These are phyloP conservation scores for Argyrosomus japonicus DNA, from an alignment of 2,113 vertebrate genomes.

Conservation along the genomic window DNA sequence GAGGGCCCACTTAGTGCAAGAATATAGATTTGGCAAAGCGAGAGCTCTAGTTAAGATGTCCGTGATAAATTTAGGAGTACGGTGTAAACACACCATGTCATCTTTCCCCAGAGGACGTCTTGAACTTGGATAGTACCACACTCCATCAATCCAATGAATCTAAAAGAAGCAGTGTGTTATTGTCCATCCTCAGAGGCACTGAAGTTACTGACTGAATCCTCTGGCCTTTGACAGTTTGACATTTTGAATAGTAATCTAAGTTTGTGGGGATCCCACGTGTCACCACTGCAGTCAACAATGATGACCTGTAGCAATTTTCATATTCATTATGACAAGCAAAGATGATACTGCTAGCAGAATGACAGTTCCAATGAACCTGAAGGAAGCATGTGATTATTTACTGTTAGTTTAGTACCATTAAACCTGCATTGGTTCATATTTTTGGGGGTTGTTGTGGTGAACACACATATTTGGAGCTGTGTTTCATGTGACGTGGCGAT, in stretches of 20 bases:
- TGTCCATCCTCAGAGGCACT: neutral
- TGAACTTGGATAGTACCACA: conserved; percentile 1
- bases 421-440: neutral
- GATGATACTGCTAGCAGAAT: neutral
- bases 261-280: neutral
- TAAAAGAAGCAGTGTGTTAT: neutral
- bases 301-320: too few relatives aligned
- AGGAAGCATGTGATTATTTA: neutral
- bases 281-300: neutral
- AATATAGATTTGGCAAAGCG: conserved; percentile 39
- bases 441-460: neutral
- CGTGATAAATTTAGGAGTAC: conserved; percentile 31
- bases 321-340: neutral
- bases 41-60: conserved; percentile 6
- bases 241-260: neutral
- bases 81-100: conserved; percentile 18
- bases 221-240: conserved; percentile 1
- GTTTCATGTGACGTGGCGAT: too few relatives aligned
- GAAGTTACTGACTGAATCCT: neutral
- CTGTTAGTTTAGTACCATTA: neutral
- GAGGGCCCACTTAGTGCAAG: conserved; percentile 1
- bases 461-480: neutral
- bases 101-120: conserved; percentile 4
- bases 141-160: conserved; percentile 4
- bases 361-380: neutral